Base-by-base conservation (phyloP, 2,797 vertebrate species). In the Halcyon smyrnensis region DNA sequence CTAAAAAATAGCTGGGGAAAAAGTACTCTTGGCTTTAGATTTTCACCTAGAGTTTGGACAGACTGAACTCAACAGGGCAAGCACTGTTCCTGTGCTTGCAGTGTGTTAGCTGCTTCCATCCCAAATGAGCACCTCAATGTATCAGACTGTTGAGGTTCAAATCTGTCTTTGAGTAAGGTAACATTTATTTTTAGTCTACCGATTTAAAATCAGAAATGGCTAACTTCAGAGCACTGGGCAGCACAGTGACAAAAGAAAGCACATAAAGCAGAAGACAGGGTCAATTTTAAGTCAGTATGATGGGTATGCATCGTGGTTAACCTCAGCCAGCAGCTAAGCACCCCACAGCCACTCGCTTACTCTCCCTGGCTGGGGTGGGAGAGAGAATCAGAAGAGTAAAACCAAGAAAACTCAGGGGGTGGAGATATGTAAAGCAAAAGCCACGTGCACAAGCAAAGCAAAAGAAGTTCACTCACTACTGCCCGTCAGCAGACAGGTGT, bases 1-100 rank as follows among this genome's bases (percentile, higher is more conserved):
- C 53, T 89, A 68, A 92, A 93, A 39, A 95, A 96, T 68, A 80
- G 39, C 45, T 83, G 34, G 73, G 30, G 27, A 67, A 63, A 77
- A 84, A 77, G 8, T 76, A 73, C 84, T 74, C 50, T 81, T 81
- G 46, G 62, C 39, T 86, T 87, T 50, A 63, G 27, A 63, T 82
- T 81, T 90, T 81, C 63, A 78, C 30, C 8, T 59, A 28, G 4
- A 3, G 36, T 82, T 90, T 87, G 39, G 39, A 54, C 51, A 82
- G 67, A 19, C 8, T 71, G 23, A 68, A 77, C 25, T 56, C 41
- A 59, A 32, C 1, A 8, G 19, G 24, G 7, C 23, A 82, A 57
- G 7, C 3, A 21, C 24, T 51, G 11, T 37, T 81, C 16, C 32
- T 82, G 27, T 30, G 20, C 63, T 80, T 67, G 54, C 48, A 83